A percentile compares a stretch with the other conserved stretches of the same genome.
Conservation (phyloP, 1,140 invertebrate species). For the Acyrthosiphon pisum region DNA sequence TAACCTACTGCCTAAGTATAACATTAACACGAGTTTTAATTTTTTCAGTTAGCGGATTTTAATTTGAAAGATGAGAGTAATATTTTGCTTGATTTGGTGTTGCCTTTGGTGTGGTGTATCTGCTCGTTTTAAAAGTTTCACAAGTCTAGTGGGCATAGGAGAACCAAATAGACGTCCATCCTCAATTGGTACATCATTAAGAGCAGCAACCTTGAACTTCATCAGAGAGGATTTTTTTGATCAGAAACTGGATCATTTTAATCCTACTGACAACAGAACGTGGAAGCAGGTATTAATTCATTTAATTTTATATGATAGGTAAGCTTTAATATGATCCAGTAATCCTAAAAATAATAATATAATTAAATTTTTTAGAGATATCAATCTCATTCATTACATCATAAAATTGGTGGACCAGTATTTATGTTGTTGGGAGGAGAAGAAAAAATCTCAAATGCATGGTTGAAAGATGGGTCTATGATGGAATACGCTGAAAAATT, state of each 20-base stretch:
- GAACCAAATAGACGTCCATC: neutral
- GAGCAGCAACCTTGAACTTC: no score
- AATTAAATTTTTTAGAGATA: constrained; percentile 70
- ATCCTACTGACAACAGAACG: constrained; percentile 68
- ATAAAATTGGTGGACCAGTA: constrained; percentile 73
- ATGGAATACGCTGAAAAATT: constrained; percentile 81
- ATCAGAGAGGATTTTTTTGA: constrained; percentile 72
- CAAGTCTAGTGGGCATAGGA: no score
- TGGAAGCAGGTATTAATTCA: constrained; percentile 74
- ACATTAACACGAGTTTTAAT: neutral
- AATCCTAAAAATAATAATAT: neutral
- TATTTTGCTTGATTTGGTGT: neutral
- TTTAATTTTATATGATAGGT: neutral
- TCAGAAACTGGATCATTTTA: constrained; percentile 81
- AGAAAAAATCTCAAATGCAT: constrained; percentile 73
- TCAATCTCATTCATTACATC: constrained; percentile 79
- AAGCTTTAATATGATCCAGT: neutral
- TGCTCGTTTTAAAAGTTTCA: neutral
- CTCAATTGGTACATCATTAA: no score
- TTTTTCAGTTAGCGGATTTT: neutral
- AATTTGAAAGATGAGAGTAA: neutral
- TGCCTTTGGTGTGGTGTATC: neutral
- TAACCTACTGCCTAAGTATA: no score
- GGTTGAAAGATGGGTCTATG: constrained; percentile 85
- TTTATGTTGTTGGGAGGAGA: constrained; percentile 91